Base-by-base conservation (phyloP, 1,140 invertebrate genomes). In the Cyclina sinensis region DNA sequence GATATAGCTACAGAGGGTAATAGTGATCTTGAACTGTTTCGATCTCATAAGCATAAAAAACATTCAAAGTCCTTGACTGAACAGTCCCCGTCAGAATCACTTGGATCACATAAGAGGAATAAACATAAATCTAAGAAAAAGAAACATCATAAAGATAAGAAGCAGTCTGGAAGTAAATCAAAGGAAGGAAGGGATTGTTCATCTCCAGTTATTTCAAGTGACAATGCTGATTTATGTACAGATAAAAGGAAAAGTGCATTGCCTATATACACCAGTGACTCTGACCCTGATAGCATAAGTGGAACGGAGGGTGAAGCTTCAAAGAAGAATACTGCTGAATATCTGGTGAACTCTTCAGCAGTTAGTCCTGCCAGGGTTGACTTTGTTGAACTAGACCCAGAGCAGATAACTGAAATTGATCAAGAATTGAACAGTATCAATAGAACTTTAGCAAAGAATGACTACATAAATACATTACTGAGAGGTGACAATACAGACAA, bases 351-450 rank as follows among this genome's bases (percentile, higher is more conserved):
- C 5, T 24, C 57, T 32, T 1, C 30, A 4, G 37, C 18, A 43
- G 16, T 76, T 43, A 21, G n/a, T 30, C 21, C 37, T 62, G 3
- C 30, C 14, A n/a, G 39, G 48, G 54, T 86, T 21, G 76, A 76
- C 30, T 87, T 87, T 87, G 76, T 78, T 3, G 85, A 87, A 37
- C 18, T 87, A 39, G 51, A 57, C 51, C 16, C 74, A 4, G 46
- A 48, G 14, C 85, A 80, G 51, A 76, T 76, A 11, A 76, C 85
- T 62, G 73, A 65, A 1, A 48, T 87, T 51, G 85, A 87, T 65
- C 32, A 87, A 48, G 85, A 87, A 65, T 68, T 87, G 21, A 76
- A 87, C 32, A 30, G 12, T n/a, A 87, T 87, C 32, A 87, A 68
- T 48, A 80, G 54, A 35, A 62, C 74, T 35, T 18, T 87, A 16